A percentile compares a stretch with the other conserved stretches of the same genome.
phyloP scores from a whole-genome alignment of 2,888 invertebrate genomes.

The Xestia sexstrigata region DNA sequence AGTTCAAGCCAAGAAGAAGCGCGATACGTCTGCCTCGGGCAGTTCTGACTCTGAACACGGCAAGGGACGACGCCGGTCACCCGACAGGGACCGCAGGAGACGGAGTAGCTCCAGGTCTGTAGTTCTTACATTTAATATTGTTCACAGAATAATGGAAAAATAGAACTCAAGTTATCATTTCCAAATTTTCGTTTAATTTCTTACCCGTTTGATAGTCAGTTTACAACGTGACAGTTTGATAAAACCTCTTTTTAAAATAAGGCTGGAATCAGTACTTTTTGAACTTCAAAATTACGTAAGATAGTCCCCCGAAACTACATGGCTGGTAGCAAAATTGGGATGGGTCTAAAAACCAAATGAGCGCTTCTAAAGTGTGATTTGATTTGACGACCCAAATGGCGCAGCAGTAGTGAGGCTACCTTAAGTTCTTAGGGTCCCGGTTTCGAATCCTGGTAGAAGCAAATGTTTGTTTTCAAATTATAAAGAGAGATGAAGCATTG shows the following conservation, averaged over 20 bases:
- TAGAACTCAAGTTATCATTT: neutral
- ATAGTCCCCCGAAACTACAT: neutral
- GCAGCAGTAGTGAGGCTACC: no score
- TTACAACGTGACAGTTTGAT: neutral
- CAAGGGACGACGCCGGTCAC: conserved; percentile 70
- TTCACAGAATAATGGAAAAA: neutral
- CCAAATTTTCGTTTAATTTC: neutral
- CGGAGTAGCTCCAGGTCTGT: conserved; percentile 75
- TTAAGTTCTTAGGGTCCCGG: no score
- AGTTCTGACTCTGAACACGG: conserved; percentile 73
- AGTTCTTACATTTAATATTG: no score
- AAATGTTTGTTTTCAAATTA: no score
- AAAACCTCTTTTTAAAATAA: neutral
- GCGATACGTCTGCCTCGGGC: conserved; percentile 70
- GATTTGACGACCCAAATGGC: no score
- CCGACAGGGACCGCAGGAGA: conserved; percentile 72
- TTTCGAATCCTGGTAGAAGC: no score
- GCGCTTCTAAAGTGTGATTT: no score
- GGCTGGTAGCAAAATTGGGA: neutral
- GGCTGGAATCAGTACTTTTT: neutral
- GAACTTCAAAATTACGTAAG: neutral
- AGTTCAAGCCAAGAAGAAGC: conserved; percentile 78
- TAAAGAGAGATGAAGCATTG: no score
- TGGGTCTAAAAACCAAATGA: neutral
- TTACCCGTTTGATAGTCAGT: no score